Base-by-base conservation (phyloP, 1,140 invertebrate genomes). In the Cyclargus thomasi region DNA sequence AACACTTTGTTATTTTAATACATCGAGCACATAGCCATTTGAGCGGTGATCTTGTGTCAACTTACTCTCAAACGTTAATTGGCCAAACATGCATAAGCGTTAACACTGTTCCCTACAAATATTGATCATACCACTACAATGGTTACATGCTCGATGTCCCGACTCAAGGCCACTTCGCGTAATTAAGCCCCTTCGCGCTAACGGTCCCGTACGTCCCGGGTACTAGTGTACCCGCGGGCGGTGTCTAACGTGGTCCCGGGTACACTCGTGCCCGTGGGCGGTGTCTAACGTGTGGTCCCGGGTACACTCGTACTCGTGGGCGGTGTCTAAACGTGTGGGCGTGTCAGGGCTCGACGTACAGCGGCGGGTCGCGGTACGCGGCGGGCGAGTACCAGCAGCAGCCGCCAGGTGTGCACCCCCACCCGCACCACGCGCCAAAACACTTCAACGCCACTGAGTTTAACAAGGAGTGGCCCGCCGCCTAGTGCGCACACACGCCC, bases 381-480 rank as follows among this genome's bases (percentile, higher is more conserved):
- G 78, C 75, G 71, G 84, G 78, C 74, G 86, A 88, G 74, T 83
- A 87, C 79, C 84, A 83, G 75, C 78, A 29, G 70, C 81, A 81
- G 81, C 83, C 78, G 68, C 80, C 85, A 85, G 88, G 87, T 83
- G 89, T 86, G 83, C 88, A 88, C 74, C 74, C 80, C 64, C 85
- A 87, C 69, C 87, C 85, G 86, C 88, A 90, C 77, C 90, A 86
- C 88, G 87, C 85, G 82, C 87, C 86, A 82, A 90, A 90, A 86
- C 90, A 91, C 86, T 90, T 88, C 88, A 80, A 70, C 78, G 80
- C 83, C 76, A 81, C 81, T 78, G 90, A 90, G 77, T 90, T 90
- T 85, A 86, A 77, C 88, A 91, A 91, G 86, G 90, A 91, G 85
- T 91, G 90, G 90, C 86, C 88, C 74, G 88, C 90, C 83, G 89